Conservation (phyloP, 2,888 invertebrate species). For the Allygus modestus region DNA sequence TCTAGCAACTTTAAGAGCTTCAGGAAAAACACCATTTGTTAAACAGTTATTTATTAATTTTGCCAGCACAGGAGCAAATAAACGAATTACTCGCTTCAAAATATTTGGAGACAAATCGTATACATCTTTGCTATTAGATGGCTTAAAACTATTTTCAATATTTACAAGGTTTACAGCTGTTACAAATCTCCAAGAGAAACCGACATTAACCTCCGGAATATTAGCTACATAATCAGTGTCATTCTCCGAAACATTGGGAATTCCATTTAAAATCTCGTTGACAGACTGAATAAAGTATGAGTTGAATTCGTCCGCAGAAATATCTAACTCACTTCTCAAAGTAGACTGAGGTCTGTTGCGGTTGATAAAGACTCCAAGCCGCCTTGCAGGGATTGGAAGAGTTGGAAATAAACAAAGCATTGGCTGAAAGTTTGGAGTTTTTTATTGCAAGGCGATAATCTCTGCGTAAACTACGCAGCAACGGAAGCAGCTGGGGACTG, state of each 20-base stretch:
- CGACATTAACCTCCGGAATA: background rate
- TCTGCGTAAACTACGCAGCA: background rate
- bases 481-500: constrained; percentile 1
- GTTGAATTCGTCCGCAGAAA: background rate
- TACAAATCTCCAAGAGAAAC: background rate
- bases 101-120: too few relatives aligned
- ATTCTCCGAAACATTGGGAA: background rate
- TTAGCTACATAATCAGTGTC: background rate
- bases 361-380: constrained; percentile 30
- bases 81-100: too few relatives aligned
- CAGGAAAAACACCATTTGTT: background rate
- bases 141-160: constrained; percentile 23
- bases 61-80: too few relatives aligned
- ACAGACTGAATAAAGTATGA: background rate
- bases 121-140: constrained; percentile 30
- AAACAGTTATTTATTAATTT: background rate
- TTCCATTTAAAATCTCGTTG: background rate
- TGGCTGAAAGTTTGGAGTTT: constrained; percentile 12
- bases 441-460: background rate
- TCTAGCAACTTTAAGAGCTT: constrained; percentile 26
- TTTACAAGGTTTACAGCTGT: background rate
- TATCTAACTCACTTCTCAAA: background rate
- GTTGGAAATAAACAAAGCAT: constrained; percentile 30
- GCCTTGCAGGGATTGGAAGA: constrained; percentile 42
- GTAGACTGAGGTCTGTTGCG: background rate